phyloP scores from a whole-genome alignment of 2,888 invertebrate species.

The Morinoia aosen region DNA sequence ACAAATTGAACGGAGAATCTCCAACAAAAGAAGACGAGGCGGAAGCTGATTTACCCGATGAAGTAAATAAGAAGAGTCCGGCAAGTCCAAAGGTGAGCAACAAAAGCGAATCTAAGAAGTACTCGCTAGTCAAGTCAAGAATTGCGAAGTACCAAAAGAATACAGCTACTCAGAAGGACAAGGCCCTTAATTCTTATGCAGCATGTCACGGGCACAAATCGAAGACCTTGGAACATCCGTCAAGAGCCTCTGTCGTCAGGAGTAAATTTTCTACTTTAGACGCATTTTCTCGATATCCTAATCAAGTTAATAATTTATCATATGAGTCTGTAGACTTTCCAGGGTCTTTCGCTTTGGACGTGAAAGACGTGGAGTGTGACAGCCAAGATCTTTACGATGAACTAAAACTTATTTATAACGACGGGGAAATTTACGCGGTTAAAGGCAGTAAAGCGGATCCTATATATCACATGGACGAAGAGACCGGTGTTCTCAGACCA shows the following conservation, averaged over 20 bases:
- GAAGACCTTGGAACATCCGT: slow-evolving; percentile 31
- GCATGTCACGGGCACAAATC: background rate
- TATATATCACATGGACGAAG: background rate
- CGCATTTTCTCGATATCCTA: background rate
- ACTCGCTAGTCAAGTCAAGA: slow-evolving; percentile 6
- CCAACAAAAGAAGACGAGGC: background rate
- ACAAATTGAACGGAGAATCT: background rate
- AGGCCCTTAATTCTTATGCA: background rate
- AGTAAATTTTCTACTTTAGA: background rate
- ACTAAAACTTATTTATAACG: slow-evolving; percentile 39
- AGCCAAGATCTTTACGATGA: slow-evolving; percentile 30
- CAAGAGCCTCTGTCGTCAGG: background rate
- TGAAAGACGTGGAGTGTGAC: slow-evolving; percentile 12
- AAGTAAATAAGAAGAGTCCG: too few relatives aligned
- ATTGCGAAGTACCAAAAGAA: slow-evolving; percentile 42
- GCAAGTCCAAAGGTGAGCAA: slow-evolving; percentile 6
- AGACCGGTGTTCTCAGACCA: background rate
- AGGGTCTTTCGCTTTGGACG: background rate
- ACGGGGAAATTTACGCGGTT: slow-evolving; percentile 42
- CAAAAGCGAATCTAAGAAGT: slow-evolving; percentile 23
- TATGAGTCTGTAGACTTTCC: slow-evolving; percentile 23
- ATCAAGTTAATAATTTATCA: slow-evolving; percentile 38
- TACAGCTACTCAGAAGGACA: slow-evolving; percentile 21
- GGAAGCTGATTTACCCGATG: background rate
- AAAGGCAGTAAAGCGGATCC: slow-evolving; percentile 18